These are phyloP conservation scores for Festucalex cinctus DNA, from an alignment of 2,113 vertebrate species.

Conservation along the genomic window DNA sequence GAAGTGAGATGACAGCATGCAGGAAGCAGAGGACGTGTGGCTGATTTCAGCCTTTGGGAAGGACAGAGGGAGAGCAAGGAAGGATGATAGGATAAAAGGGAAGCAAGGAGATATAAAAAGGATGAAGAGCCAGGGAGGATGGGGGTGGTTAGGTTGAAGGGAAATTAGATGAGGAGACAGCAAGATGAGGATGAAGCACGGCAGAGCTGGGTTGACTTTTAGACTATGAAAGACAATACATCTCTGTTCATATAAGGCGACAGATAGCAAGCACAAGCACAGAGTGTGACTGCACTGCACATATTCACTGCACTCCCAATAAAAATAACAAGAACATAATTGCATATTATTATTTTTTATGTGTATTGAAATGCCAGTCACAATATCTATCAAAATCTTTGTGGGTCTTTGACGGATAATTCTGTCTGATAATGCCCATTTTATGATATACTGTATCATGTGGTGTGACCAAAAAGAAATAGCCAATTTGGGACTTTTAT, in stretches of 20 bases:
- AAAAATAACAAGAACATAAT: background rate
- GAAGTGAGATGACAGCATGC: constrained; percentile 29
- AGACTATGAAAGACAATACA: constrained; percentile 9
- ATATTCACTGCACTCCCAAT: background rate
- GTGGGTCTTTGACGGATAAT: no score
- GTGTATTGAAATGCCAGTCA: background rate
- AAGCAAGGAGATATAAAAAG: constrained; percentile 16
- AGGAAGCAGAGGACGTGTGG: constrained; percentile 25
- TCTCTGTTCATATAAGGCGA: background rate
- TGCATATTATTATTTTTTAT: background rate
- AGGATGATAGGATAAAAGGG: constrained; percentile 30
- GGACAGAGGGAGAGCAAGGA: constrained; percentile 35
- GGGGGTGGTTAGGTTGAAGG: constrained; percentile 23
- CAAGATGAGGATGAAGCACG: constrained; percentile 32
- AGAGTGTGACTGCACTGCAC: constrained; percentile 4
- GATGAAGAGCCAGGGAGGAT: constrained; percentile 14
- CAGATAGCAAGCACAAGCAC: background rate
- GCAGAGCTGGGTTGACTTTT: constrained; percentile 16
- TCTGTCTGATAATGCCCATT: no score
- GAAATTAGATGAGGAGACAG: constrained; percentile 38
- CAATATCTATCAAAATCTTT: no score
- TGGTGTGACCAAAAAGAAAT: no score
- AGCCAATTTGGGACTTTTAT: no score
- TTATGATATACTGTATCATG: no score
- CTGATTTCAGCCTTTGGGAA: constrained; percentile 42